Evolutionary conservation across 2,888 invertebrate genomes (phyloP).

Genomic region (Sturmia bella): DNA sequence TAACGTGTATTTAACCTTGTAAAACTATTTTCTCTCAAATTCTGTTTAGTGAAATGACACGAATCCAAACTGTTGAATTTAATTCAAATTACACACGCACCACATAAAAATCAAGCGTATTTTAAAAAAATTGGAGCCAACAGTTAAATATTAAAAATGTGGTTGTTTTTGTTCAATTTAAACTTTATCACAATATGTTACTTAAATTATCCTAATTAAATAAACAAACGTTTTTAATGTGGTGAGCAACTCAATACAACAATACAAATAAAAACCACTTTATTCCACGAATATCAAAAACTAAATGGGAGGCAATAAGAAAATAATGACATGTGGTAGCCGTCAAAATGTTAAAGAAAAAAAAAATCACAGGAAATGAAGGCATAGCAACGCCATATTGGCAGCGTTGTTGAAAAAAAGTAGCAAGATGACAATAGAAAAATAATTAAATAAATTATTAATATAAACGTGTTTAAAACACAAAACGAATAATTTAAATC

Average conservation of each 20-base stretch:
- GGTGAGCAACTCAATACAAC: constrained; percentile 3
- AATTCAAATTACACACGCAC: constrained; percentile 28
- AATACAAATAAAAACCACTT: constrained; percentile 72
- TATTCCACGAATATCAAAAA: constrained; percentile 75
- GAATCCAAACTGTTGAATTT: constrained; percentile 73
- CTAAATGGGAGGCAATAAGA: constrained; percentile 73
- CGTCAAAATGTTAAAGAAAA: constrained; percentile 17
- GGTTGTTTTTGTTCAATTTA: constrained; percentile 57
- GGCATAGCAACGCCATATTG: constrained; percentile 67
- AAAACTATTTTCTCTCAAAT: constrained; percentile 26
- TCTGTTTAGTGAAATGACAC: constrained; percentile 49
- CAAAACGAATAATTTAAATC: no score
- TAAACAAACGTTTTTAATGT: constrained; percentile 21
- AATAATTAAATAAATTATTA: not conserved
- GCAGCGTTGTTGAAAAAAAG: constrained; percentile 52
- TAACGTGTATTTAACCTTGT: constrained; percentile 60
- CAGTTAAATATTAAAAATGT: constrained; percentile 25
- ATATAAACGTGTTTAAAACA: not conserved
- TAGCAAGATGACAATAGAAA: constrained; percentile 1
- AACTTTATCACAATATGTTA: constrained; percentile 75
- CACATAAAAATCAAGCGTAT: constrained; percentile 20
- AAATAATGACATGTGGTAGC: constrained; percentile 57
- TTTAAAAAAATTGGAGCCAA: constrained; percentile 2
- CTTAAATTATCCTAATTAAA: constrained; percentile 67
- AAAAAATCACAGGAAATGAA: constrained; percentile 61